These are phyloP conservation scores for Danio albolineatus DNA, from an alignment of 2,797 vertebrate genomes.

Conservation along the genomic window DNA sequence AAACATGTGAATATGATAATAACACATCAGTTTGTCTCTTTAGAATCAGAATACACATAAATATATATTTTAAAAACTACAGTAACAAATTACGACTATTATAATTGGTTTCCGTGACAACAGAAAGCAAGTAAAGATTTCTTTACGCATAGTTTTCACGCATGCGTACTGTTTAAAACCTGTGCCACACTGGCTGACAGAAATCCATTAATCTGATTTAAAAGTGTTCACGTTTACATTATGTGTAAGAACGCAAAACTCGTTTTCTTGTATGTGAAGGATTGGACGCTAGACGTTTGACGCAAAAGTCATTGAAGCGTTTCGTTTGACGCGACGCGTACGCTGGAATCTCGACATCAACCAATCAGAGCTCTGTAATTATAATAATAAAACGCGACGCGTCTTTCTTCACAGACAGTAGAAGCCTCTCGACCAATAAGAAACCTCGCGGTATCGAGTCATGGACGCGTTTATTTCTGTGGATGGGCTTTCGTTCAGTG, in stretches of 20 bases:
- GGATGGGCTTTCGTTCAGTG: background rate
- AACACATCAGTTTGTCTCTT: background rate
- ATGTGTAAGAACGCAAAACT: background rate
- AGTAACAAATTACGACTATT: background rate
- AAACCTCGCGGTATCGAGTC: background rate
- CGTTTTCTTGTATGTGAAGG: background rate
- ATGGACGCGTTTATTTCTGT: conserved; percentile 9
- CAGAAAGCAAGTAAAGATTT: background rate
- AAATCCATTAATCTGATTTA: background rate
- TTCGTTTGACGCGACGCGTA: background rate
- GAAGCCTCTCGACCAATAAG: background rate
- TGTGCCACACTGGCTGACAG: background rate
- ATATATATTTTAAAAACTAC: background rate
- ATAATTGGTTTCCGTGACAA: no score
- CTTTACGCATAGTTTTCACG: background rate
- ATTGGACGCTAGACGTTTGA: background rate
- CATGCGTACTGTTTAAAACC: background rate
- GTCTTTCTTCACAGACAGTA: background rate
- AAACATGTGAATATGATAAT: background rate
- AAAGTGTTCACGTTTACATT: background rate
- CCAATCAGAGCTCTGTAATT: conserved; percentile 1
- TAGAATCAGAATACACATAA: background rate
- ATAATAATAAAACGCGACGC: background rate
- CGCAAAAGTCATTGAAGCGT: background rate
- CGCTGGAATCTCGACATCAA: background rate